These are phyloP conservation scores for Anguilla pacifica DNA, from an alignment of 2,797 vertebrate genomes.

Conservation along the genomic window DNA sequence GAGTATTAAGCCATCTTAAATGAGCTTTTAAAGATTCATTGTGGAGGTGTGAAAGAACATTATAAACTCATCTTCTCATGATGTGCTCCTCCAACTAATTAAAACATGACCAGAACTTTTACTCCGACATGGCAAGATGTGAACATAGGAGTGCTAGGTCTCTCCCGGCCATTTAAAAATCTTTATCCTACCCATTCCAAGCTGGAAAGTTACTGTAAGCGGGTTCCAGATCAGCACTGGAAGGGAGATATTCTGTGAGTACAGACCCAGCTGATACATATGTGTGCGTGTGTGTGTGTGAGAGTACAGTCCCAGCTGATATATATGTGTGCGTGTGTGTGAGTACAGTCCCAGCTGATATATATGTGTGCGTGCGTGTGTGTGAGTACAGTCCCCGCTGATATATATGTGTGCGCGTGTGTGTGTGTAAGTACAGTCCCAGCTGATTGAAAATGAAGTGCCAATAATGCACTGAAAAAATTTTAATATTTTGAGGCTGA, in stretches of 20 bases:
- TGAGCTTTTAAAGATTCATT: conserved; percentile 13
- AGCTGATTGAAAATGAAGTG: background rate
- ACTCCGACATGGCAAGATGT: background rate
- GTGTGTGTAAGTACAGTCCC: no score
- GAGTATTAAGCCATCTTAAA: background rate
- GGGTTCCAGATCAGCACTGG: no score
- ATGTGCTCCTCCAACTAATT: background rate
- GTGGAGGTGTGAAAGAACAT: background rate
- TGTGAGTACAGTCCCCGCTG: no score
- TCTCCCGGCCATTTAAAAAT: background rate
- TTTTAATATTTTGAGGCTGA: background rate
- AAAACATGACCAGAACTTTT: background rate
- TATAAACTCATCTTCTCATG: background rate
- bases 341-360: no score
- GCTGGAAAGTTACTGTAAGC: no score
- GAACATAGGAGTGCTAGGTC: background rate
- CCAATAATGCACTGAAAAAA: background rate
- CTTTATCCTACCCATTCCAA: background rate
- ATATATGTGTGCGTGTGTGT: no score
- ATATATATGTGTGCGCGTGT: no score
- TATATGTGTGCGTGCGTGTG: no score
- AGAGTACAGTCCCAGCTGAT: no score
- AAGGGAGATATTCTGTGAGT: no score
- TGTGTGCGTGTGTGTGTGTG: no score
- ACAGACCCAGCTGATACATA: no score